These are phyloP conservation scores for Meles meles DNA, from an alignment of 2,113 vertebrate genomes.

Conservation along the genomic window DNA sequence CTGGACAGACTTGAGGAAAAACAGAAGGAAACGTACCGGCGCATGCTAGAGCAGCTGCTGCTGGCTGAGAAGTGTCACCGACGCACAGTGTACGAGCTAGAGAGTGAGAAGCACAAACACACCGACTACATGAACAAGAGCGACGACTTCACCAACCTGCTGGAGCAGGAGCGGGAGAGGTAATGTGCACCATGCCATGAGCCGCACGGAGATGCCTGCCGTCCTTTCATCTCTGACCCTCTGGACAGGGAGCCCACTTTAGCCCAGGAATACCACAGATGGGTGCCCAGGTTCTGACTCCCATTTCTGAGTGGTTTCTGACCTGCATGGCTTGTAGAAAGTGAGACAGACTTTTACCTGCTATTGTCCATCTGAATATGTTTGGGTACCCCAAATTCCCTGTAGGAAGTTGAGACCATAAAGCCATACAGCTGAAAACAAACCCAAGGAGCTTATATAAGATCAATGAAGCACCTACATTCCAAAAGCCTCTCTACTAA, in stretches of 20 bases:
- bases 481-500: background rate
- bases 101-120: slow-evolving; percentile 94
- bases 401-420: background rate
- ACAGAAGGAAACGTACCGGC: slow-evolving; percentile 95
- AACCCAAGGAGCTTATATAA: background rate
- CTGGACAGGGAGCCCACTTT: background rate
- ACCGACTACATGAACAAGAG: slow-evolving; percentile 97
- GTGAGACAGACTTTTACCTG: background rate
- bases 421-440: background rate
- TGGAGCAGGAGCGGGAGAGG: slow-evolving; percentile 98
- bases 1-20: slow-evolving; percentile 95
- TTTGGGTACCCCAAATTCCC: background rate
- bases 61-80: slow-evolving; percentile 96
- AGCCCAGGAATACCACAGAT: rapidly evolving
- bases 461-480: background rate
- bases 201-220: background rate
- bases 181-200: slow-evolving; percentile 56
- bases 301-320: background rate
- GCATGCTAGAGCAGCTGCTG: slow-evolving; percentile 98
- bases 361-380: background rate
- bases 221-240: rapidly evolving
- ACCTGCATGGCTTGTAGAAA: background rate
- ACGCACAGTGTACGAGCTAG: slow-evolving; percentile 92
- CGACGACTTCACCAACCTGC: slow-evolving; percentile 97
- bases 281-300: background rate